These are phyloP conservation scores for Aptenodytes forsteri DNA, from an alignment of 2,113 vertebrate species.

Conservation along the genomic window DNA sequence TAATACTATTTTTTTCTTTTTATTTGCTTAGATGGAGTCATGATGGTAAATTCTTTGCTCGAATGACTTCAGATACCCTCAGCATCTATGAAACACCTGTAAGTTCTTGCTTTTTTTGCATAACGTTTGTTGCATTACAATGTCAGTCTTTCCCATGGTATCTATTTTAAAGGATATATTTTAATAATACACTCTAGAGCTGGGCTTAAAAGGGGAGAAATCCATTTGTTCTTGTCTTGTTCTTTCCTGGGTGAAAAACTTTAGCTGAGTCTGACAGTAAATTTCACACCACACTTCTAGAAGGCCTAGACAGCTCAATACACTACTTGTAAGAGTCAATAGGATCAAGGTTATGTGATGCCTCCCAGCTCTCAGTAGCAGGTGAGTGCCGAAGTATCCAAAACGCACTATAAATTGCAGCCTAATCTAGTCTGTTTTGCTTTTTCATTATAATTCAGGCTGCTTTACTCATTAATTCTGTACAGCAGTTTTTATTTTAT, in stretches of 20 bases:
- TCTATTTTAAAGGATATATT: background rate
- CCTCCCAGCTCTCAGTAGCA: background rate
- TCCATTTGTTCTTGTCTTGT: background rate
- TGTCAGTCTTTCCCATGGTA: background rate
- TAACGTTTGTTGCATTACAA: background rate
- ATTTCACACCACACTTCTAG: background rate
- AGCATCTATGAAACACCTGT: conserved; percentile 99
- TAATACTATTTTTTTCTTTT: background rate
- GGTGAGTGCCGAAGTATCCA: background rate
- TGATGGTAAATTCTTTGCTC: conserved; percentile 97
- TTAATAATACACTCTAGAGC: background rate
- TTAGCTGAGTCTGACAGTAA: background rate
- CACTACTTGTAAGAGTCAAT: background rate
- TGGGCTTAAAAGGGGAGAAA: background rate
- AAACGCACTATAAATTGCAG: background rate
- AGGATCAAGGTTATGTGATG: background rate
- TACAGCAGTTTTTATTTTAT: background rate
- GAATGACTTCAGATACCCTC: conserved; percentile 94
- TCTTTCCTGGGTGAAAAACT: background rate
- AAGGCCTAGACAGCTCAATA: background rate
- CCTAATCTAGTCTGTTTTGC: background rate
- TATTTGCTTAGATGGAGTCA: conserved; percentile 90
- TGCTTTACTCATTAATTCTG: background rate
- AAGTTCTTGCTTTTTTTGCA: conserved; percentile 52
- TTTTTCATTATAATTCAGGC: background rate